Conservation (phyloP, 35 echinoderm and acorn worm species). For the Amphiura filiformis region DNA sequence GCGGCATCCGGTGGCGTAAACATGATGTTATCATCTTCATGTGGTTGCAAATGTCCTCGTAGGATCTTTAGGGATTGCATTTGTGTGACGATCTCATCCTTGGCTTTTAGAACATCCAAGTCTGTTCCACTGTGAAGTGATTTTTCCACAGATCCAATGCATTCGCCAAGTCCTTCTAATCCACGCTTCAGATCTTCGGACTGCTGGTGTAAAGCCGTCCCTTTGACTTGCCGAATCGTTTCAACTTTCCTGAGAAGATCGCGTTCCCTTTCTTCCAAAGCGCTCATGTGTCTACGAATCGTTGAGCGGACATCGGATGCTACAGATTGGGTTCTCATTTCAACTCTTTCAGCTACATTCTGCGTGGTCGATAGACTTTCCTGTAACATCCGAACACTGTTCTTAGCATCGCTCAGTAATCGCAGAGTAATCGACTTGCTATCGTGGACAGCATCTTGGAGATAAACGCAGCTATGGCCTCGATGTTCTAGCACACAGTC, state of each 20-base stretch:
- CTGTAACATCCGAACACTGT: conserved; percentile 65
- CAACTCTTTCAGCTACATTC: conserved; percentile 81
- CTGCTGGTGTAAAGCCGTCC: conserved; percentile 69
- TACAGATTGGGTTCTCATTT: conserved; percentile 62
- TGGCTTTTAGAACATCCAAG: conserved; percentile 83
- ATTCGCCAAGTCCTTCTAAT: conserved; percentile 57
- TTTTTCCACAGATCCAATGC: conserved; percentile 68
- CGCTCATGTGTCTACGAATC: conserved; percentile 81
- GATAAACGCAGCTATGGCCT: conserved; percentile 92
- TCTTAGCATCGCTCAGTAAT: conserved; percentile 83
- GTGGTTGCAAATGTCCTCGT: conserved; percentile 71
- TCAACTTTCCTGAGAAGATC: conserved; percentile 86
- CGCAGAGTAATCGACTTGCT: conserved; percentile 72
- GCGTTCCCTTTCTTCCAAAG: conserved; percentile 84
- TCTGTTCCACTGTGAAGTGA: conserved; percentile 75
- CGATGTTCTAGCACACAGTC: conserved; percentile 94
- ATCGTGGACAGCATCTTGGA: conserved; percentile 96
- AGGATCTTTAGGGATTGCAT: conserved; percentile 71
- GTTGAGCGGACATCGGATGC: conserved; percentile 76
- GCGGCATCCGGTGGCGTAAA: conserved; percentile 98
- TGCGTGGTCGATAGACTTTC: conserved; percentile 77
- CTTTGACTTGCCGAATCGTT: conserved; percentile 81
- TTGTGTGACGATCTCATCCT: conserved; percentile 77
- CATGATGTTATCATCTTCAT: conserved; percentile 85
- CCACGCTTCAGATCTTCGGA: conserved; percentile 67